Percentiles rank a stretch among this genome's conserved stretches.
Evolutionary conservation across 2,797 vertebrate genomes (phyloP).

Genomic region (Coilia nasus): DNA sequence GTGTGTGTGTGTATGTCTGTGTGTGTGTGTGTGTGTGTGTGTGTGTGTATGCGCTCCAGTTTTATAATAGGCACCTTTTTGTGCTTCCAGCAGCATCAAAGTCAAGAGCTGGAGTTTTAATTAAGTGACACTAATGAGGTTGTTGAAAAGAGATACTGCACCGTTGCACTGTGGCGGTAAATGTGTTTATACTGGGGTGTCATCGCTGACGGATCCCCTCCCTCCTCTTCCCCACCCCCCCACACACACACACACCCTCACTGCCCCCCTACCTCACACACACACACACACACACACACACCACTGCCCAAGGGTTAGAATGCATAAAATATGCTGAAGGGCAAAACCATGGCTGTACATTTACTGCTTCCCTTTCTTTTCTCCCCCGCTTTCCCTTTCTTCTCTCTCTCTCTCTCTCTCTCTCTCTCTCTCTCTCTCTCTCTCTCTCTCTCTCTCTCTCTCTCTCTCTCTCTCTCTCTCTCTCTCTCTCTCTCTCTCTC

Average conservation of each 20-base stretch:
- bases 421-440: not conserved
- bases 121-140: slow-evolving; percentile 95
- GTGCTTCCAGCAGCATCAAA: slow-evolving; percentile 84
- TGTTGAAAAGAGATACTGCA: slow-evolving; percentile 88
- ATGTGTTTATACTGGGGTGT: slow-evolving; percentile 92
- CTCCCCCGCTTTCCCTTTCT: not conserved
- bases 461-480: not conserved
- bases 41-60: slow-evolving; percentile 50
- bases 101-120: slow-evolving; percentile 92
- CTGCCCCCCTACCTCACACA: not conserved
- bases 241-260: not conserved
- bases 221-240: slow-evolving; percentile 37
- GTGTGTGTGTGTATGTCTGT: slow-evolving; percentile 24
- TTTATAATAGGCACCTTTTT: slow-evolving; percentile 84
- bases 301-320: slow-evolving; percentile 36
- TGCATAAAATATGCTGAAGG: slow-evolving; percentile 31
- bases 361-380: slow-evolving; percentile 8
- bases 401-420: not conserved
- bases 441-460: not conserved
- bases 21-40: not conserved
- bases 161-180: slow-evolving; percentile 85
- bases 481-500: not conserved
- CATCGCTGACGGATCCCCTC: slow-evolving; percentile 81
- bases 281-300: not conserved
- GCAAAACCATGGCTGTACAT: slow-evolving; percentile 25